Percentiles rank a stretch among this genome's conserved stretches.
Evolutionary conservation across 2,797 vertebrate genomes (phyloP).

Genomic region (Chloroceryle inda): DNA sequence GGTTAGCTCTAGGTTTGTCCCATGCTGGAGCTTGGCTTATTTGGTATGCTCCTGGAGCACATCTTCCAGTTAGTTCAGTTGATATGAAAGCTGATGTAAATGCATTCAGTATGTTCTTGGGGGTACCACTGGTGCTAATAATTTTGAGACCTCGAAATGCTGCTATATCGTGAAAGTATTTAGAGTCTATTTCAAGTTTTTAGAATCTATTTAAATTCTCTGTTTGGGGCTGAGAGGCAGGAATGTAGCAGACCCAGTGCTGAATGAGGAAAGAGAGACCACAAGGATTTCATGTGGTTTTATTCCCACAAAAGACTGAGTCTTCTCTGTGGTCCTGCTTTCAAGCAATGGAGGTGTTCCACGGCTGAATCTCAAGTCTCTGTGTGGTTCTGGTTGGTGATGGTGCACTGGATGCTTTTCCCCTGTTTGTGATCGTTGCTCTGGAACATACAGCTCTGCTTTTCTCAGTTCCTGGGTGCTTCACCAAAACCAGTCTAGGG

Average conservation of each 20-base stretch:
- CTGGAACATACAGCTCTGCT: not conserved
- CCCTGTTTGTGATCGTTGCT: not conserved
- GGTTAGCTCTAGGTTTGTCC: not conserved
- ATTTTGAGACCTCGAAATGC: not conserved
- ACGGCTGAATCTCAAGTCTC: not conserved
- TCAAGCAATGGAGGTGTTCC: not conserved
- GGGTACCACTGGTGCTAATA: not conserved
- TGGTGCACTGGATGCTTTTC: not conserved
- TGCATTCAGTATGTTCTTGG: not conserved
- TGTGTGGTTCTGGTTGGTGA: rapidly evolving
- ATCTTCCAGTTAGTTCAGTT: not conserved
- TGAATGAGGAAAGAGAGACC: not conserved
- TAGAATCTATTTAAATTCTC: not conserved
- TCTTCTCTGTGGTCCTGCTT: not conserved
- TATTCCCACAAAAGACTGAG: not conserved
- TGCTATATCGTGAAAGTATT: not conserved
- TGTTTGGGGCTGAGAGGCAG: not conserved
- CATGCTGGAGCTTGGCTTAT: not conserved
- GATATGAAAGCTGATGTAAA: not conserved
- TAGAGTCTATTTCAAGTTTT: not conserved
- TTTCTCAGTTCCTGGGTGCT: not conserved
- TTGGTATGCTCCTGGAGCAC: rapidly evolving
- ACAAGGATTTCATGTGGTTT: not conserved
- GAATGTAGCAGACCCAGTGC: not conserved
- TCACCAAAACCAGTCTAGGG: not conserved